phyloP scores from a whole-genome alignment of 2,113 vertebrate species.

The Alligator sinensis region DNA sequence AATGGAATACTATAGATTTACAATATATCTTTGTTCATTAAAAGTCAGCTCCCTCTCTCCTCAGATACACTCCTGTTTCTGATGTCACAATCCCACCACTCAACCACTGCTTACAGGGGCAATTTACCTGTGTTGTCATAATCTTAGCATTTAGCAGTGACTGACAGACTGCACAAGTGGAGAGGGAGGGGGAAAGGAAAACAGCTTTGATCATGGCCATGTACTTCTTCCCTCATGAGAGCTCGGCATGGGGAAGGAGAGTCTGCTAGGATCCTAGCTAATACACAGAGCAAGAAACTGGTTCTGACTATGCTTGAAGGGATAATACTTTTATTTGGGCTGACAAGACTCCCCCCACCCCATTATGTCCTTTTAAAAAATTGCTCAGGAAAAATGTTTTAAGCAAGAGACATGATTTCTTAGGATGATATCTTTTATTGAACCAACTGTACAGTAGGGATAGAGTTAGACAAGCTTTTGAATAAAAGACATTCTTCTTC shows the following conservation, averaged over 20 bases:
- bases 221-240: not conserved
- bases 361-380: too few species aligned
- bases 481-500: too few species aligned
- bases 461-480: too few species aligned
- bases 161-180: not conserved
- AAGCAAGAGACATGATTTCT: too few species aligned
- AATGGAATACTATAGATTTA: not conserved
- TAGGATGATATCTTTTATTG: too few species aligned
- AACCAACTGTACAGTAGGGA: too few species aligned
- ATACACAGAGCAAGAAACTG: too few species aligned
- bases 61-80: not conserved
- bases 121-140: not conserved
- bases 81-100: not conserved
- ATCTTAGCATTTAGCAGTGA: not conserved
- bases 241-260: not conserved
- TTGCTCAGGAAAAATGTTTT: too few species aligned
- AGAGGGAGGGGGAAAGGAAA: too few species aligned
- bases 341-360: not conserved
- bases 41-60: too few species aligned
- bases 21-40: not conserved
- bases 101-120: not conserved
- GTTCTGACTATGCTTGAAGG: too few species aligned
- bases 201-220: not conserved
- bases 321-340: not conserved
- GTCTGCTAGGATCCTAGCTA: not conserved